Evolutionary conservation across 2,113 vertebrate genomes (phyloP).

Genomic region (Corythaeola cristata): DNA sequence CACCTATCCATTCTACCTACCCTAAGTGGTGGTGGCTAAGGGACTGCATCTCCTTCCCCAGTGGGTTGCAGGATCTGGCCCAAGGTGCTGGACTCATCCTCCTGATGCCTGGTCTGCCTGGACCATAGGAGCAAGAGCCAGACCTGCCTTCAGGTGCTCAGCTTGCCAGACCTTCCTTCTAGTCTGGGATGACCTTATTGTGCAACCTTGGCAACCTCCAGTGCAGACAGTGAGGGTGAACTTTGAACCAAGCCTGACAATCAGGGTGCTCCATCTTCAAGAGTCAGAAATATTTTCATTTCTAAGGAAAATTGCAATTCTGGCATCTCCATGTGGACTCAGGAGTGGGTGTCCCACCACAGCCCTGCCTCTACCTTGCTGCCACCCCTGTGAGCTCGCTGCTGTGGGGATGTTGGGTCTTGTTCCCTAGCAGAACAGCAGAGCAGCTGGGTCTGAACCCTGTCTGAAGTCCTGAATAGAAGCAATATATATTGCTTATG

Average conservation of each 20-base stretch:
- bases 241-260: background rate
- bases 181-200: background rate
- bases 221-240: background rate
- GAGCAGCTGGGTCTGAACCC: background rate
- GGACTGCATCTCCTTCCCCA: background rate
- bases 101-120: background rate
- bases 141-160: background rate
- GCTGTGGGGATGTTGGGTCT: background rate
- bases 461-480: background rate
- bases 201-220: background rate
- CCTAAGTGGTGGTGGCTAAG: background rate
- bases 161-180: background rate
- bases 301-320: background rate
- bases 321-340: background rate
- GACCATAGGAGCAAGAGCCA: background rate
- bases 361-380: background rate
- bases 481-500: background rate
- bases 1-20: background rate
- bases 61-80: background rate
- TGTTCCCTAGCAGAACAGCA: background rate
- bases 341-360: background rate
- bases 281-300: background rate
- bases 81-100: background rate
- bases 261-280: background rate
- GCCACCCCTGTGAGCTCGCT: background rate